Evolutionary conservation across 2,888 invertebrate genomes (phyloP).

Genomic region (Physocephala rufipes): DNA sequence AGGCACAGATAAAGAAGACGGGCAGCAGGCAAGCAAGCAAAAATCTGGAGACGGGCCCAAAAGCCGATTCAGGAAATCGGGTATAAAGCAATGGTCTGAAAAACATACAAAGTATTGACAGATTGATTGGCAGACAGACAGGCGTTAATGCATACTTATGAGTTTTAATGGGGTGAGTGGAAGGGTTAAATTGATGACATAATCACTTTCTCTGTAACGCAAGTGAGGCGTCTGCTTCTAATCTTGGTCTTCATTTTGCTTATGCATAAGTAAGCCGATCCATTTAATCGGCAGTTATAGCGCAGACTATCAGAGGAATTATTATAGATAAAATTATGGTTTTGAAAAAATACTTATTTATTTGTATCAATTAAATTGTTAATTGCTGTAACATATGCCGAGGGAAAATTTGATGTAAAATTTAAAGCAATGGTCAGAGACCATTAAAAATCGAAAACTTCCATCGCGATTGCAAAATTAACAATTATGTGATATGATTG

Average conservation of each 20-base stretch:
- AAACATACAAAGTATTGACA: neutral
- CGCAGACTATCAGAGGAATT: slow-evolving; percentile 6
- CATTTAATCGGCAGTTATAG: slow-evolving; percentile 1
- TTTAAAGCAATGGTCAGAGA: no score
- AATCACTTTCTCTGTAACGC: neutral
- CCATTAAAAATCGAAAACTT: no score
- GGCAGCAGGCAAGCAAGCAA: neutral
- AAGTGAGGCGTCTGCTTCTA: neutral
- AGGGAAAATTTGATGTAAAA: no score
- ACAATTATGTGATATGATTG: no score
- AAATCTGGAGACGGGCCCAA: no score
- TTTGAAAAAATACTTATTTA: no score
- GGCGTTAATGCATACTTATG: no score
- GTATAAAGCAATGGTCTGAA: neutral
- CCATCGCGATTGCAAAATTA: neutral
- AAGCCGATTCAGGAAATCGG: no score
- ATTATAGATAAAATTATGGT: no score
- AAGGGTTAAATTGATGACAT: slow-evolving; percentile 26
- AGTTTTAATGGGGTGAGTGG: slow-evolving; percentile 21
- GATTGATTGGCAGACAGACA: no score
- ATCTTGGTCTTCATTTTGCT: neutral
- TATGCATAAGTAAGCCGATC: neutral
- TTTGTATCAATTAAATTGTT: no score
- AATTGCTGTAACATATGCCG: no score
- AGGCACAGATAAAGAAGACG: neutral